Evolutionary conservation across 2,888 invertebrate genomes (phyloP), one percentile per base, ranked within the genome.

Genomic region (Tineola bisselliella): DNA sequence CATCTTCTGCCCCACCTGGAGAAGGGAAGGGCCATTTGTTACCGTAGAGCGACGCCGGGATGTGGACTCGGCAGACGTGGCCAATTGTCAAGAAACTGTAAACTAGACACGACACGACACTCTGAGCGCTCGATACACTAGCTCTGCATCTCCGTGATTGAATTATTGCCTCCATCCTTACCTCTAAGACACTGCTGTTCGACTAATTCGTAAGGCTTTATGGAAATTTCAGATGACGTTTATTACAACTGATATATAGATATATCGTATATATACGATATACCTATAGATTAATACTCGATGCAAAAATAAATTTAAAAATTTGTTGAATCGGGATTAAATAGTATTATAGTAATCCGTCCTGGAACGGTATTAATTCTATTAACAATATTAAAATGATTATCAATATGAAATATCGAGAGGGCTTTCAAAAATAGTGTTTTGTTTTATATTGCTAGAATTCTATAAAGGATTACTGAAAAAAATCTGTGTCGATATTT

Each of bases 11-110:
- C 43, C 43, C 61, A 60, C 60, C 57, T 54, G 58, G 62, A 44
- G 60, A 48, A 60, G 60, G 44, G 56, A 58, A 59, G 52, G 62
- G 58, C 62, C 62, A 62, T 62, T 62, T 62, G 60, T 62, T 61
- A 62, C 60, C 11, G 13, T 18, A 44, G 44, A 30, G 62, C 15
- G 48, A 44, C n/a, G 44, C 52, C 12, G 61, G 44, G 33, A 30
- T 6, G 44, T 43, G 44, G 44, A n/a, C 59, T 19, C n/a, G 43
- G 54, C 56, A 54, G 56, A 61, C 58, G 48, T 38, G 61, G 54
- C 61, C 61, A 56, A 56, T 61, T 61, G 61, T 61, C 57, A 57
- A 38, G 57, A 44, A 25, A 13, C 58, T 18, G 58, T 44, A 61
- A 58, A 61, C 61, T 31, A 58, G 61, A 44, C 54, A 58, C 44